Conservation (phyloP, 2,797 vertebrate genomes). For the Heliangelus exortis region DNA sequence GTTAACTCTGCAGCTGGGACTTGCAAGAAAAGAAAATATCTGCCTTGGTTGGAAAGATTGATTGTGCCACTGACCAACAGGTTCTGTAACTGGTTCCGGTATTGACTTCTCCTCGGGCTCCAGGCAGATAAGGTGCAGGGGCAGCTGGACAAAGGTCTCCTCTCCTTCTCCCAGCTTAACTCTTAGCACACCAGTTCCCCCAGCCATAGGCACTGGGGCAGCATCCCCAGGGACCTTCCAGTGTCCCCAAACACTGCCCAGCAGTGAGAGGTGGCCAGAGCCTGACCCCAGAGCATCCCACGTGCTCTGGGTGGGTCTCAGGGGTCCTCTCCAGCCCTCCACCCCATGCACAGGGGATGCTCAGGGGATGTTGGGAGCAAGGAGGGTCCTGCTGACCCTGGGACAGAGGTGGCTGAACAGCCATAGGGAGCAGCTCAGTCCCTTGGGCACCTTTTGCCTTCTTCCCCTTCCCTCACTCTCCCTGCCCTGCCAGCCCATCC, state of each 20-base stretch:
- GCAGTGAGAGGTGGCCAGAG: background rate
- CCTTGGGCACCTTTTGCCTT: background rate
- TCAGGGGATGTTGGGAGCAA: accelerated
- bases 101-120: background rate
- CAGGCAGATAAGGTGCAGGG: background rate
- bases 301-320: background rate
- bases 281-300: background rate
- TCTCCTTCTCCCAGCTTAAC: constrained; percentile 39
- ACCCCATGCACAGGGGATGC: accelerated
- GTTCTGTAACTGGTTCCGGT: background rate
- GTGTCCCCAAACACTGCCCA: background rate
- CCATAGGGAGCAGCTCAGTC: accelerated
- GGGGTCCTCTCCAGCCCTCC: background rate
- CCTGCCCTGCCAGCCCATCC: accelerated
- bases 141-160: constrained; percentile 43
- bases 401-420: background rate
- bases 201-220: accelerated
- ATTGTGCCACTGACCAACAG: background rate
- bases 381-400: accelerated
- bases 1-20: background rate
- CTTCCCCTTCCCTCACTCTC: background rate
- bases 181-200: background rate
- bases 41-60: background rate
- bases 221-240: background rate
- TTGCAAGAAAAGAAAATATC: background rate